phyloP scores from a whole-genome alignment of 2,113 vertebrate species.

The Calonectris borealis region DNA sequence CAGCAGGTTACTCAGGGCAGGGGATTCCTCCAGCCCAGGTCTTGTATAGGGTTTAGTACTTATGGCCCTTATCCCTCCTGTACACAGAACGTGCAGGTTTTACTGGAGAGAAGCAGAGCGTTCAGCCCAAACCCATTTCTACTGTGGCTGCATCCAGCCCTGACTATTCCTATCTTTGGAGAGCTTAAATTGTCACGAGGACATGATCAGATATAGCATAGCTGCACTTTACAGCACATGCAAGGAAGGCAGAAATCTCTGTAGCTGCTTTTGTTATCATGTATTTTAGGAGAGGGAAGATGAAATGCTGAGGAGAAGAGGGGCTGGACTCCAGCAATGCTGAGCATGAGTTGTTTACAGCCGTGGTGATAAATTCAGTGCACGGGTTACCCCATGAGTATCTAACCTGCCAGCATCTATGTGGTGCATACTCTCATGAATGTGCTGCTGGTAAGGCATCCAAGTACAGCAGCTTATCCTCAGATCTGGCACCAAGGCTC shows the following conservation, averaged over 20 bases:
- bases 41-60: neutral
- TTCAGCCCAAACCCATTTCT: neutral
- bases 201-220: neutral
- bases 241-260: neutral
- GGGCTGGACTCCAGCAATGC: neutral
- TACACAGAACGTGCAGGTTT: neutral
- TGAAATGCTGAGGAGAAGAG: neutral
- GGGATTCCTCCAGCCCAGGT: neutral
- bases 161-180: neutral
- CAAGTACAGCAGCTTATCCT: neutral
- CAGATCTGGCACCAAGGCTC: neutral
- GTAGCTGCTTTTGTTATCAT: neutral
- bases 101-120: neutral
- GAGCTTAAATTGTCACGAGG: neutral
- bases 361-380: neutral
- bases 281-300: neutral
- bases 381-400: neutral
- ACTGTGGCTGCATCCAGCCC: neutral
- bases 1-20: neutral
- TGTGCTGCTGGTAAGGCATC: neutral
- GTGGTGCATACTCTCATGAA: neutral
- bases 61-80: neutral
- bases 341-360: neutral
- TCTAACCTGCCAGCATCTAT: neutral
- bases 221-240: neutral